Evolutionary conservation across 2,113 vertebrate species (phyloP), one percentile per base, ranked within the genome.

Genomic region (Mus pahari): DNA sequence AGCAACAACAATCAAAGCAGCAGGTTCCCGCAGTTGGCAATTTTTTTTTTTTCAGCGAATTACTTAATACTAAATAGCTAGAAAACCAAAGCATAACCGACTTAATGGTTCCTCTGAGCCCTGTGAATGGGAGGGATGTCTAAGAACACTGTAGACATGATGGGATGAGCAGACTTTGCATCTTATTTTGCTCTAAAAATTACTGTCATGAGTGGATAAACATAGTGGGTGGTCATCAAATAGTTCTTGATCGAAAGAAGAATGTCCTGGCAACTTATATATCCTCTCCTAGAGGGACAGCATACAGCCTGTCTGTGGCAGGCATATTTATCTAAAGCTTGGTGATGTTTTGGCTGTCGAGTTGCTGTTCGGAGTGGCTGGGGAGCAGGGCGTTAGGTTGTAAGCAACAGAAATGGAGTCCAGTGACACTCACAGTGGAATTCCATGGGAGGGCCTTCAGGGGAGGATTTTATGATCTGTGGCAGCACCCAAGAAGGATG

Each of bases 1-100:
- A 64, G 33, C 91, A 20, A 81, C n/a, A 92, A 73, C 42, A 45
- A 50, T 73, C 28, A 94, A 66, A 94, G 48, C 71, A 95, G 90
- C 68, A 28, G 68, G 53, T 58, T 68, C 84, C 70, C 77, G 11
- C 75, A 66, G 64, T 81, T 97, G 91, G 55, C 75, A 70, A 24
- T 94, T 96, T 74, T 86, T 93, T 96, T 74, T 86, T 36, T 94
- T 96, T 71, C 83, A 73, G 53, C 86, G 96, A 96, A 95, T 97
- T 96, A 89, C 97, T 97, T 92, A 97, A 97, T 82, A 70, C 48
- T 68, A 16, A 88, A 83, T 78, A 84, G 70, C 78, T 79, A 58
- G 48, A 19, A 97, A 97, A 39, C 62, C 62, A 91, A 97, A 96
- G 96, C 68, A 36, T 70, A 94, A 78, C 62, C 74, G 62, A 26